Conservation (phyloP, 1,140 invertebrate species). For the Neelides sp. region DNA sequence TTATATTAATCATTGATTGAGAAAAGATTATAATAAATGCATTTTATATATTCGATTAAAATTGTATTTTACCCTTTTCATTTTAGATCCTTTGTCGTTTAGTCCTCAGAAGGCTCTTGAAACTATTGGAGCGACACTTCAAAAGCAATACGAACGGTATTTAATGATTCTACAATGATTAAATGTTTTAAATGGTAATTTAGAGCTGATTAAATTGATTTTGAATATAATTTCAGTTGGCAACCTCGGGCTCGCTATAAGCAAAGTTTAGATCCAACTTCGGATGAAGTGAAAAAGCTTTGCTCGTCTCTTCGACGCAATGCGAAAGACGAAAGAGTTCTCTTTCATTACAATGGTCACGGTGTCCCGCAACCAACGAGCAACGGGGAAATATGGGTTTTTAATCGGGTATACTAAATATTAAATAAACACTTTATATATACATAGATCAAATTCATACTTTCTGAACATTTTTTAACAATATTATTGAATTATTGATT, state of each 20-base stretch:
- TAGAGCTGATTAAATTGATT: not conserved
- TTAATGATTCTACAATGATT: not conserved
- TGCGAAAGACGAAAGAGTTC: slow-evolving; percentile 94
- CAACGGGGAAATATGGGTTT: slow-evolving; percentile 99
- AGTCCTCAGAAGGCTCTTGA: slow-evolving; percentile 89
- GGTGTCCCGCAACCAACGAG: slow-evolving; percentile 91
- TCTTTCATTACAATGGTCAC: slow-evolving; percentile 99
- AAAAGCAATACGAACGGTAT: slow-evolving; percentile 83
- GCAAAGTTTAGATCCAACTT: slow-evolving; percentile 89
- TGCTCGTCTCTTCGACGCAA: slow-evolving; percentile 89
- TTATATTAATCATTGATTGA: not conserved
- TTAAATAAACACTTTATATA: not conserved
- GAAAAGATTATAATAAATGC: not conserved
- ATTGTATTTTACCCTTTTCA: not conserved
- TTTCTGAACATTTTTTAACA: too few relatives aligned
- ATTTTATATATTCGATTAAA: not conserved
- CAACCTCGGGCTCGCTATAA: slow-evolving; percentile 94
- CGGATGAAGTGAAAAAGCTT: slow-evolving; percentile 95
- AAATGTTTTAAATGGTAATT: not conserved
- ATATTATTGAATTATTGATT: too few relatives aligned
- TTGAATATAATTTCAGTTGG: slow-evolving; percentile 46
- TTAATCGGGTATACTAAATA: slow-evolving; percentile 65
- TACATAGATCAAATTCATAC: too few relatives aligned
- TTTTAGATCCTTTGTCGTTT: slow-evolving; percentile 60
- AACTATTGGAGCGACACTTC: slow-evolving; percentile 75